Evolutionary conservation across 1,140 invertebrate genomes (phyloP), one percentile per base, ranked within the genome.

Genomic region (Pachypeltis micranthus): DNA sequence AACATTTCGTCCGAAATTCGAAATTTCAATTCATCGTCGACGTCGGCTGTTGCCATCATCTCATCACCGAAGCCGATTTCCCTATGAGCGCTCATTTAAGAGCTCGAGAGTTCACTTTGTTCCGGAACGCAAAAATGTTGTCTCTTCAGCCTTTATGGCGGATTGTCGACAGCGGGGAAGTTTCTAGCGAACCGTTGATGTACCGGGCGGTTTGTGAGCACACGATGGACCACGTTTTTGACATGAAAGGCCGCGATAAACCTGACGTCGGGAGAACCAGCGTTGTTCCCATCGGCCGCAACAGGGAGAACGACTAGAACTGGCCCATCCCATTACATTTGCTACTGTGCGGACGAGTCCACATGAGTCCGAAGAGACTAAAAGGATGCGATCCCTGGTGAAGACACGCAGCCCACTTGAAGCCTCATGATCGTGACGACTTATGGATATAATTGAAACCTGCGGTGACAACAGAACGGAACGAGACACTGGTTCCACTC

Each of bases 21-120:
- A 70, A 77, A 39, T 80, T 85, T 2, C 77, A 75, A 64, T 78
- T 79, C 0, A 69, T 93, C 0, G 86, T 88, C 59, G 88, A 89
- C 69, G 86, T 96, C 31, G 88, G 88, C 0, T 96, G 93, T 72
- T 96, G 93, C 72, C 96, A 94, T 75, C 81, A 96, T 79, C 78
- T 94, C 67, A 72, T 93, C 66, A 78, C 83, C 62, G 88, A 94
- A 77, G 67, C 65, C 44, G 81, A 82, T 16, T 89, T 90, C 73
- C 87, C 88, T 10, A 74, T 90, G 72, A 86, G 86, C 65, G 60
- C 75, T 7, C 80, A 78, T 74, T 74, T 90, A 25, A 79, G 70
- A 70, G 69, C 80, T 64, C 72, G 74, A 65, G 63, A 72, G 54
- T 80, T 81, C 67, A 68, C 68, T 16, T 74, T 91, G n/a, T 85